Conservation (phyloP, 2,888 invertebrate species). For the Crioceris asparagi region DNA sequence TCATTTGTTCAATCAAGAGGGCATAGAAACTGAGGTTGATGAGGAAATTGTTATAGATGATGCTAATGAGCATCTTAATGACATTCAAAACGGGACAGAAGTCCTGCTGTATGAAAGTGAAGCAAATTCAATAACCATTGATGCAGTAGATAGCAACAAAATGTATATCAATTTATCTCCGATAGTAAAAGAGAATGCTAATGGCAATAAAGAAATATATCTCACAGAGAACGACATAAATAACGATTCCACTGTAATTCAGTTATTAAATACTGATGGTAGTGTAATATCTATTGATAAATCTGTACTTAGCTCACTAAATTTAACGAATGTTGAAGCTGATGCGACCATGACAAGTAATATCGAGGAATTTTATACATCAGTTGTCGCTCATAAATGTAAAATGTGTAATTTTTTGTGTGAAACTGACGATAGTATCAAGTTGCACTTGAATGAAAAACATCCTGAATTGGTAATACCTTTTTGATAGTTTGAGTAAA, state of each 20-base stretch:
- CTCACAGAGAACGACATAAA: constrained; percentile 13
- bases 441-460: constrained; percentile 26
- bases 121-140: no score
- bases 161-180: constrained; percentile 3
- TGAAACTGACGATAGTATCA: constrained; percentile 29
- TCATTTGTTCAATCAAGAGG: constrained; percentile 8
- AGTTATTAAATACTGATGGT: constrained; percentile 26
- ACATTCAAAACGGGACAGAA: no score
- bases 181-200: constrained; percentile 12
- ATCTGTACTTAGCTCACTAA: constrained; percentile 14
- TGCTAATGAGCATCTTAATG: no score
- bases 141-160: not conserved
- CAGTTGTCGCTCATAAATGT: constrained; percentile 32
- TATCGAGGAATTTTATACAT: constrained; percentile 25
- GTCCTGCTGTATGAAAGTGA: not conserved
- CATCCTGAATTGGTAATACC: constrained; percentile 23
- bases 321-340: constrained; percentile 5
- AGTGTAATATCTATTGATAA: constrained; percentile 20
- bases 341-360: constrained; percentile 6
- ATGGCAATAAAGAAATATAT: constrained; percentile 13
- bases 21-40: constrained; percentile 1
- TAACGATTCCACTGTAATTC: constrained; percentile 21
- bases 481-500: not conserved
- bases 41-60: not conserved
- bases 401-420: constrained; percentile 31